Conservation (phyloP, 2,888 invertebrate genomes). For the Trichacis sp. region DNA sequence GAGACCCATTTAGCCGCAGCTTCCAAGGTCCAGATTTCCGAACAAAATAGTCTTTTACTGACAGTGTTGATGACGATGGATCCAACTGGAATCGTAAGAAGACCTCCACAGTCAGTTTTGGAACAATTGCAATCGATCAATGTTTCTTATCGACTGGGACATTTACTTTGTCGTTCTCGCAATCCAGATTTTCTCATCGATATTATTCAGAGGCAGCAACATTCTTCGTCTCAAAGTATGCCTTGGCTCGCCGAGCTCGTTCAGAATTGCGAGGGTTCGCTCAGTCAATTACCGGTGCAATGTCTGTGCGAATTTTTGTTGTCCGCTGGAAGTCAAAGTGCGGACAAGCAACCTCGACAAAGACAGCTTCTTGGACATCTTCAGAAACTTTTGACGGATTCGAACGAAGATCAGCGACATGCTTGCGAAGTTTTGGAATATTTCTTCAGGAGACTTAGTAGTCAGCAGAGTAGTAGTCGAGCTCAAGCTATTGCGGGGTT, state of each 20-base stretch:
- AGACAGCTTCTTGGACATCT: conserved; percentile 80
- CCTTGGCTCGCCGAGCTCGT: conserved; percentile 97
- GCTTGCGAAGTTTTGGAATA: conserved; percentile 91
- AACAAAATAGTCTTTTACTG: conserved; percentile 87
- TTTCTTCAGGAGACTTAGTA: conserved; percentile 86
- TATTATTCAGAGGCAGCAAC: conserved; percentile 85
- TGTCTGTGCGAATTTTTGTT: conserved; percentile 96
- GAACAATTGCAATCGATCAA: conserved; percentile 86
- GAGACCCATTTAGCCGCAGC: conserved; percentile 94
- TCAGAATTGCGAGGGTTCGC: conserved; percentile 89
- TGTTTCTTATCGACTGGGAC: conserved; percentile 83
- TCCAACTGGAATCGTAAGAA: conserved; percentile 84
- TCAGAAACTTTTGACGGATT: conserved; percentile 72
- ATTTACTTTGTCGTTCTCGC: conserved; percentile 87
- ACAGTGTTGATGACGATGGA: conserved; percentile 88
- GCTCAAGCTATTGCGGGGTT: conserved; percentile 82
- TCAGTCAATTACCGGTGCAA: conserved; percentile 93
- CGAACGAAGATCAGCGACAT: conserved; percentile 72
- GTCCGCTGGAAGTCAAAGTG: conserved; percentile 74
- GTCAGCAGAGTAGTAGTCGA: conserved; percentile 82
- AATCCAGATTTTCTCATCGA: conserved; percentile 93
- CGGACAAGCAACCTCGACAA: conserved; percentile 79
- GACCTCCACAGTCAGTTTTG: conserved; percentile 82
- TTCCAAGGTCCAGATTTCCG: conserved; percentile 89
- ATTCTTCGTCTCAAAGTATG: conserved; percentile 92